phyloP scores from a whole-genome alignment of 1,140 invertebrate genomes.

The Ceratosolen solmsi region DNA sequence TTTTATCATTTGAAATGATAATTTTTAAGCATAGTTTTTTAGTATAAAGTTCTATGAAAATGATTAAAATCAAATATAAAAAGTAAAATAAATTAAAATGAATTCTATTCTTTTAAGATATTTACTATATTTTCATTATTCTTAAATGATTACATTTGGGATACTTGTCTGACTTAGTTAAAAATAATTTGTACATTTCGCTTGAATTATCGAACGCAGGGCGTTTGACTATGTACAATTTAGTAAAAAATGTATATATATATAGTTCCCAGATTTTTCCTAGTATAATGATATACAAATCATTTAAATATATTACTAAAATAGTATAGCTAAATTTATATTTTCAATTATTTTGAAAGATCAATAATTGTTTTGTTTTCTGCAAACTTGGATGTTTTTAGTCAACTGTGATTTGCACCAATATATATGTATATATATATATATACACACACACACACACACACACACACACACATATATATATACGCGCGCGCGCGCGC shows the following conservation, averaged over 20 bases:
- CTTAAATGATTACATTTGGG: conserved; percentile 15
- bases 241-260: background rate
- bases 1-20: background rate
- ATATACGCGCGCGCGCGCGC: too few species aligned
- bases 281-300: background rate
- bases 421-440: conserved; percentile 28
- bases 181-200: conserved; percentile 17
- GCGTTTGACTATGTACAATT: conserved; percentile 20
- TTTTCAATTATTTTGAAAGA: background rate
- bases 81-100: background rate
- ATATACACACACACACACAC: too few species aligned
- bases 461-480: too few species aligned
- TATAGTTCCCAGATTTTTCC: background rate
- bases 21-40: conserved; percentile 5
- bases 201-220: conserved; percentile 20
- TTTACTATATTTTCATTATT: conserved; percentile 17
- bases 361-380: conserved; percentile 9
- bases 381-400: conserved; percentile 34
- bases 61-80: background rate
- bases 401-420: conserved; percentile 39
- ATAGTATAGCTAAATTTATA: background rate
- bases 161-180: background rate
- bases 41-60: background rate
- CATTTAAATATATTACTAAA: conserved; percentile 14
- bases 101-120: background rate